A percentile compares a stretch with the other conserved stretches of the same genome.
These are phyloP conservation scores for Phocoena phocoena DNA, from an alignment of 2,113 vertebrate species.

Conservation along the genomic window DNA sequence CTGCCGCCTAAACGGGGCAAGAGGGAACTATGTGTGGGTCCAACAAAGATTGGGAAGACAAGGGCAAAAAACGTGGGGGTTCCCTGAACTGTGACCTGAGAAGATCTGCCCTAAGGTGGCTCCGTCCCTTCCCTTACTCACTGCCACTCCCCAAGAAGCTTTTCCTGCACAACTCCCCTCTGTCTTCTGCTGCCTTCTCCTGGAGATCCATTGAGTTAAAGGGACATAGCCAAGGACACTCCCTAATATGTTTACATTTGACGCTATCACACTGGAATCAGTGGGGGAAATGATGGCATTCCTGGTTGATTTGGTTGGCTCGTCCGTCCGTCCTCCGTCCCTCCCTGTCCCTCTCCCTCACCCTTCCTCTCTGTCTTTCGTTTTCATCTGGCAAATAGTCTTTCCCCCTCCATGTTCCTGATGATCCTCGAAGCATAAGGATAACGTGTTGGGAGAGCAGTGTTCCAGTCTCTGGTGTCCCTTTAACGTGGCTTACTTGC, in stretches of 20 bases:
- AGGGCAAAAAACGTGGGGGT: background rate
- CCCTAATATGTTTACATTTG: background rate
- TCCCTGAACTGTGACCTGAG: background rate
- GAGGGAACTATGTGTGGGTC: background rate
- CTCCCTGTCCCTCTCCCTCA: background rate
- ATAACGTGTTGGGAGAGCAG: background rate
- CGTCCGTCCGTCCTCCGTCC: too few relatives aligned
- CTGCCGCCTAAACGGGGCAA: background rate
- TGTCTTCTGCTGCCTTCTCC: background rate
- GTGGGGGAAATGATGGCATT: background rate
- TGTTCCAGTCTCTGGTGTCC: conserved; percentile 14
- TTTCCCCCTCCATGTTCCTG: background rate
- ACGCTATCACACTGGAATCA: background rate
- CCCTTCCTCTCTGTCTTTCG: too few relatives aligned
- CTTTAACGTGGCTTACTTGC: conserved; percentile 67
- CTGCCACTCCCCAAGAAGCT: background rate
- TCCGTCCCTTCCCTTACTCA: background rate
- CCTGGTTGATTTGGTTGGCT: background rate
- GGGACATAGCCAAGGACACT: conserved; percentile 52
- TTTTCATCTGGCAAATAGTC: background rate
- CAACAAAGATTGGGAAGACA: background rate
- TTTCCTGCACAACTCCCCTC: background rate
- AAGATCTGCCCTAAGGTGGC: background rate
- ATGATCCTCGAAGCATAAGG: background rate
- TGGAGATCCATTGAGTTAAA: conserved; percentile 49